Evolutionary conservation across 2,888 invertebrate genomes (phyloP).

Genomic region (Conops quadrifasciatus): DNA sequence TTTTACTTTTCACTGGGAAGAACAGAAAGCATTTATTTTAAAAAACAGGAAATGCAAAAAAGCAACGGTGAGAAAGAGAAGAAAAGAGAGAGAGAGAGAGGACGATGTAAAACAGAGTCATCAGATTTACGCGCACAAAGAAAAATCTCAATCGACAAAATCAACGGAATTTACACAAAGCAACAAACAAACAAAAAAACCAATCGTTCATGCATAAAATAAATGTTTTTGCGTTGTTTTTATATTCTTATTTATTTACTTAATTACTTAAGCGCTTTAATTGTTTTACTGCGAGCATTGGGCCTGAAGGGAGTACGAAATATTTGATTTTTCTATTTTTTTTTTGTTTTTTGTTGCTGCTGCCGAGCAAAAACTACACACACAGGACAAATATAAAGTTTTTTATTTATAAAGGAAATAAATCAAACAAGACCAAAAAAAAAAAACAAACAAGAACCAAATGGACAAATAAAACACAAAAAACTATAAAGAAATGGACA

Average conservation of each 20-base stretch:
- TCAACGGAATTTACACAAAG: background rate
- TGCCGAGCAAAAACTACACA: background rate
- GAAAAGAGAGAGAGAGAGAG: background rate
- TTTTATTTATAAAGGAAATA: background rate
- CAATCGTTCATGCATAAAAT: background rate
- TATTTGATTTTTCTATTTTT: background rate
- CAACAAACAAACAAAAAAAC: background rate
- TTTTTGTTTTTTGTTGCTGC: background rate
- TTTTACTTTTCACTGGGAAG: too few species aligned
- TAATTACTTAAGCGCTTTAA: background rate
- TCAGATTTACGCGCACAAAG: background rate
- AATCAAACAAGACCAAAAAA: background rate
- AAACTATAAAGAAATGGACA: background rate
- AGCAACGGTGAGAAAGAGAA: background rate
- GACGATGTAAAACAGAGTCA: background rate
- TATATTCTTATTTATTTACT: background rate
- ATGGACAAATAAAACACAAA: too few species aligned
- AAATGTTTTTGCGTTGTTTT: background rate
- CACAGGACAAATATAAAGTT: background rate
- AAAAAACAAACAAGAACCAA: too few species aligned
- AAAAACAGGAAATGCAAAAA: background rate
- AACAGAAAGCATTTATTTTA: too few species aligned
- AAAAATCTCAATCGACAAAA: constrained; percentile 8
- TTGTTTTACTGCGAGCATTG: background rate
- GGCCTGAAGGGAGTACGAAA: background rate